phyloP scores from a whole-genome alignment of 2,888 invertebrate genomes.

The Aphodius sticticus region DNA sequence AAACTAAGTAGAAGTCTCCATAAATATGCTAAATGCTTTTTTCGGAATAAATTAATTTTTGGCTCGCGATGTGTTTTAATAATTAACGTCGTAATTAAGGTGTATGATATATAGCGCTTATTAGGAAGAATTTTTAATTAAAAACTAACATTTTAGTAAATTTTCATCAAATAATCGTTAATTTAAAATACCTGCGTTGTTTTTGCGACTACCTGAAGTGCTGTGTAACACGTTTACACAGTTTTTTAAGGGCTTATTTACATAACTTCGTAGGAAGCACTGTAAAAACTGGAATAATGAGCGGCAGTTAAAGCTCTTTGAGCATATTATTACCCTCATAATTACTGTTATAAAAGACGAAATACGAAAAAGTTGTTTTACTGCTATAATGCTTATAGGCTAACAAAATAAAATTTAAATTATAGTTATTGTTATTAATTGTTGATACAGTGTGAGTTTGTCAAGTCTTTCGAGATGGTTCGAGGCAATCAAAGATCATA shows the following conservation, averaged over 20 bases:
- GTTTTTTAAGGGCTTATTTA: constrained; percentile 4
- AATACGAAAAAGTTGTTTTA: not conserved
- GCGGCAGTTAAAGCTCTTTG: not conserved
- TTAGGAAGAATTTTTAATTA: not conserved
- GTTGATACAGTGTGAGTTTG: too few relatives aligned
- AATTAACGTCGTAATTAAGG: not conserved
- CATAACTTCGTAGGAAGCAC: not conserved
- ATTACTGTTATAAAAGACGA: not conserved
- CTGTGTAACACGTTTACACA: not conserved
- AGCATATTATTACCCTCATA: not conserved
- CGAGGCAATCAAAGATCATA: too few relatives aligned
- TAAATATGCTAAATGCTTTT: not conserved
- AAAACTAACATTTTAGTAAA: not conserved
- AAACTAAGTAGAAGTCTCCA: not conserved
- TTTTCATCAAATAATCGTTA: not conserved
- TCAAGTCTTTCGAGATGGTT: too few relatives aligned
- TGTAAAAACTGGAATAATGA: not conserved
- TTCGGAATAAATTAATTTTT: not conserved
- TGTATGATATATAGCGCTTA: not conserved
- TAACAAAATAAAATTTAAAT: too few relatives aligned
- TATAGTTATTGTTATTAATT: too few relatives aligned
- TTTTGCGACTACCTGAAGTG: not conserved
- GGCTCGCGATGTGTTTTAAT: not conserved
- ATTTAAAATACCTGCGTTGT: not conserved
- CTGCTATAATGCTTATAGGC: not conserved